Percentiles rank a stretch among this genome's conserved stretches.
phyloP scores from a whole-genome alignment of 2,888 invertebrate species.

The Sinhomidia bicolor region DNA sequence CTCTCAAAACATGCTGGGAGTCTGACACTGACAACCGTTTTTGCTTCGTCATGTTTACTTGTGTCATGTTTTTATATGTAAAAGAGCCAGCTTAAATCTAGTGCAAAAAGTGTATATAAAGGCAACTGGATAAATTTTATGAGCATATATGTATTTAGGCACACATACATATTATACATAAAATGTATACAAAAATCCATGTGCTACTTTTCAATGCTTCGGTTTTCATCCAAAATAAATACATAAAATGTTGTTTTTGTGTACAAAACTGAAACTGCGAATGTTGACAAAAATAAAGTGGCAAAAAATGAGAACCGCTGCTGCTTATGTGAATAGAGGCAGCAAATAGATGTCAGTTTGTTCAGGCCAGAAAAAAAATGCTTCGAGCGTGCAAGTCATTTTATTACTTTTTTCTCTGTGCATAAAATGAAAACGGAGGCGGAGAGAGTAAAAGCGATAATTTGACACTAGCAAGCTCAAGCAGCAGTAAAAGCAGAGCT shows the following conservation, averaged over 20 bases:
- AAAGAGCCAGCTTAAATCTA: not conserved
- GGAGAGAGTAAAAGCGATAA: not conserved
- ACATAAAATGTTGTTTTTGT: too few relatives aligned
- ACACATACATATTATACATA: not conserved
- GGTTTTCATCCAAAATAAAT: too few relatives aligned
- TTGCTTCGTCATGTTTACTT: conserved; percentile 16
- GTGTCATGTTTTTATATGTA: conserved; percentile 25
- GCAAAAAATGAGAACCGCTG: not conserved
- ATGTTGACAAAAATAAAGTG: too few relatives aligned
- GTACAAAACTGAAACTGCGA: too few relatives aligned
- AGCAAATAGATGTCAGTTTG: not conserved
- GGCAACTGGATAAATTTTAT: not conserved
- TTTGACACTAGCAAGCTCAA: not conserved
- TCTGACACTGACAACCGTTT: conserved; percentile 44
- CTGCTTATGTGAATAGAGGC: not conserved
- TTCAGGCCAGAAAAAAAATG: not conserved
- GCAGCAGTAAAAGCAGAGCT: too few relatives aligned
- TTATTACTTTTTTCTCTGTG: not conserved
- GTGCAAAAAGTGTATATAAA: not conserved
- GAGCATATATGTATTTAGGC: not conserved
- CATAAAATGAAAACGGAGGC: not conserved
- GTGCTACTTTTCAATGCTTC: too few relatives aligned
- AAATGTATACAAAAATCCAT: too few relatives aligned
- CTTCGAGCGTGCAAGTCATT: not conserved
- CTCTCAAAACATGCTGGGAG: conserved; percentile 11